Percentiles rank a stretch among this genome's conserved stretches.
Conservation (phyloP, 2,113 vertebrate species). For the Panthera leo region DNA sequence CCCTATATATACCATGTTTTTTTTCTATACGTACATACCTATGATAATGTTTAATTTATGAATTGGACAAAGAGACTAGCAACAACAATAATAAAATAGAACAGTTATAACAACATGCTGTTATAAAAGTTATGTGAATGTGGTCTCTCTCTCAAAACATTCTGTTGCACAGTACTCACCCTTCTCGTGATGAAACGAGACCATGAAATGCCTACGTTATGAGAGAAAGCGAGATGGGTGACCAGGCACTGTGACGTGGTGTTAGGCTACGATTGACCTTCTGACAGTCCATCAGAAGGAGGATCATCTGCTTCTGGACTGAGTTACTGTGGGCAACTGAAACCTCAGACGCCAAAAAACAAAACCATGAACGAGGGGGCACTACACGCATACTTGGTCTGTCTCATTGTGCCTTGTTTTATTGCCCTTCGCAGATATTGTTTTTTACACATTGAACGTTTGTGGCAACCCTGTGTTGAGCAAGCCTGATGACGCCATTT, state of each 20-base stretch:
- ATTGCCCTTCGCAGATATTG: not conserved
- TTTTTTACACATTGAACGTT: not conserved
- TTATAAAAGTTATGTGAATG: not conserved
- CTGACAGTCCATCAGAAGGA: not conserved
- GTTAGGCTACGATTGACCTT: not conserved
- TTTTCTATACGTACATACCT: not conserved
- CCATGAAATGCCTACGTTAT: not conserved
- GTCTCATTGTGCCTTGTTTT: not conserved
- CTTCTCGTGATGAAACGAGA: not conserved
- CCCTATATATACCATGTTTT: not conserved
- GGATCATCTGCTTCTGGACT: not conserved
- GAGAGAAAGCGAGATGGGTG: not conserved
- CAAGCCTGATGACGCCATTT: not conserved
- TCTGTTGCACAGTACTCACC: not conserved
- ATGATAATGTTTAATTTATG: not conserved
- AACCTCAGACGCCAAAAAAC: not conserved
- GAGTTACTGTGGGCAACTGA: not conserved
- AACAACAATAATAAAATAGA: not conserved
- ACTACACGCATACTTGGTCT: not conserved
- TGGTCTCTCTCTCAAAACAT: not conserved
- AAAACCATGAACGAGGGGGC: not conserved
- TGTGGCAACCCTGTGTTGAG: not conserved
- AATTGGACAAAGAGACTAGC: not conserved
- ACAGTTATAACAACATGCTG: not conserved
- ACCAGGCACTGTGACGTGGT: not conserved